A percentile compares a stretch with the other conserved stretches of the same genome.
These are phyloP conservation scores for Laspeyria flexula DNA, from an alignment of 2,888 invertebrate species.

Conservation along the genomic window DNA sequence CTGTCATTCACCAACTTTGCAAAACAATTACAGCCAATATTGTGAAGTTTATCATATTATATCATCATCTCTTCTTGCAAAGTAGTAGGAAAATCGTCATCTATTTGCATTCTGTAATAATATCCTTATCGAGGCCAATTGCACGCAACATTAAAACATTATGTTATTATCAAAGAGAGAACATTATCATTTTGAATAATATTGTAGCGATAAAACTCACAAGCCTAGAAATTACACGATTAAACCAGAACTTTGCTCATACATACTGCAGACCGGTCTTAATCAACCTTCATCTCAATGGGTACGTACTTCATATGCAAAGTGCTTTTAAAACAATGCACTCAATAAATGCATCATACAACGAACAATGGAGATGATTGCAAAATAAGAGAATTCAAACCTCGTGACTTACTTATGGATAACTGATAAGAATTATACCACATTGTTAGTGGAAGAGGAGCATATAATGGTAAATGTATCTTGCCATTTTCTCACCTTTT, in stretches of 20 bases:
- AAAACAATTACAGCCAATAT: too few relatives aligned
- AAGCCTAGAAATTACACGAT: constrained; percentile 18
- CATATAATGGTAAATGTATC: too few relatives aligned
- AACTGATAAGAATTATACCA: constrained; percentile 13
- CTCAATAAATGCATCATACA: constrained; percentile 40
- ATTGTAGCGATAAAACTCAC: constrained; percentile 1
- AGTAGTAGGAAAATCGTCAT: too few relatives aligned
- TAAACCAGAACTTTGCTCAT: constrained; percentile 4
- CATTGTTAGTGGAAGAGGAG: background rate
- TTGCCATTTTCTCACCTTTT: too few relatives aligned
- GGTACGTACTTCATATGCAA: constrained; percentile 15
- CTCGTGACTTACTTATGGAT: constrained; percentile 22
- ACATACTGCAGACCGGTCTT: constrained; percentile 24
- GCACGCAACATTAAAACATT: too few relatives aligned
- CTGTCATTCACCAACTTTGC: too few relatives aligned
- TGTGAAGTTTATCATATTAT: too few relatives aligned
- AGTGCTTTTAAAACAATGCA: constrained; percentile 45
- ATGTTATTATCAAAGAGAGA: background rate
- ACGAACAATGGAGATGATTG: constrained; percentile 49
- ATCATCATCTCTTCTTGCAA: too few relatives aligned
- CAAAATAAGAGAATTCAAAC: constrained; percentile 39
- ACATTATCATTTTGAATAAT: background rate
- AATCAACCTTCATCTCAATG: constrained; percentile 27
- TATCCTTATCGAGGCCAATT: too few relatives aligned
- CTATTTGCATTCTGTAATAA: too few relatives aligned